phyloP scores from a whole-genome alignment of 2,113 vertebrate genomes.

The Rutilus rutilus region DNA sequence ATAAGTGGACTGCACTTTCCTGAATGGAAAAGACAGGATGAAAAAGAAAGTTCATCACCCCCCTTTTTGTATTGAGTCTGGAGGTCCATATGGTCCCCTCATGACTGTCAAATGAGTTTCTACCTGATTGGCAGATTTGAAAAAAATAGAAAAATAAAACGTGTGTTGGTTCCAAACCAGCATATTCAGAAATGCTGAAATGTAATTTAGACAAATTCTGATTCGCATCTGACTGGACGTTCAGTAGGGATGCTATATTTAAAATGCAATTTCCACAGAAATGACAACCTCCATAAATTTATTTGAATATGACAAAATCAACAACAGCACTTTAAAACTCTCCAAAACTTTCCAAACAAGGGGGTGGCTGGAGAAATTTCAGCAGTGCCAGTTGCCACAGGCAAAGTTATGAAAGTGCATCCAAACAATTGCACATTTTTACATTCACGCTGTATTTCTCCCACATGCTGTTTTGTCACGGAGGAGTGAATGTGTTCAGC shows the following conservation, averaged over 20 bases:
- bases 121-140: conserved; percentile 42
- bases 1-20: conserved; percentile 58
- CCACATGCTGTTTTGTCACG: conserved; percentile 12
- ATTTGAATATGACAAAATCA: neutral
- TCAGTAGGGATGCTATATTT: conserved; percentile 1
- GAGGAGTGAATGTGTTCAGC: conserved; percentile 47
- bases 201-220: conserved; percentile 34
- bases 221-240: neutral
- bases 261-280: neutral
- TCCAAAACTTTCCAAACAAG: neutral
- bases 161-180: conserved; percentile 42
- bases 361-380: conserved; percentile 7
- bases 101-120: conserved; percentile 50
- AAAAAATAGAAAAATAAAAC: neutral
- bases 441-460: conserved; percentile 9
- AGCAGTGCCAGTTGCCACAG: conserved; percentile 1
- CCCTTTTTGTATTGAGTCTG: conserved; percentile 52
- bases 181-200: conserved; percentile 28
- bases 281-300: neutral
- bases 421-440: conserved; percentile 9
- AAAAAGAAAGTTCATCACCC: conserved; percentile 36
- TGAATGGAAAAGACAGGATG: conserved; percentile 11
- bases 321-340: neutral
- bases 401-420: neutral
- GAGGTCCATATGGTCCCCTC: conserved; percentile 62